Conservation (phyloP, 2,888 invertebrate genomes). For the Carabus problematicus region DNA sequence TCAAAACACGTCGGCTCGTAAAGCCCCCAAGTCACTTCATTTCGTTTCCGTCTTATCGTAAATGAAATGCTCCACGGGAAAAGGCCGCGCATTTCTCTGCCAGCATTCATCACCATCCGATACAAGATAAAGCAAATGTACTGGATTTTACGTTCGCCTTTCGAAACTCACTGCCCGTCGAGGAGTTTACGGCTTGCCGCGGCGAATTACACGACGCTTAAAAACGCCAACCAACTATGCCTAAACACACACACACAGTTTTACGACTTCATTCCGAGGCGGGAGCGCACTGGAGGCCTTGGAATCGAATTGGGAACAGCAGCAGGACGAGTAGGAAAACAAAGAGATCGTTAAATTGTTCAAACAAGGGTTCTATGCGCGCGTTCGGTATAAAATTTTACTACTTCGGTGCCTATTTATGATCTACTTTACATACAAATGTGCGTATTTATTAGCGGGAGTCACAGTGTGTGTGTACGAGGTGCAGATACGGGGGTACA, state of each 20-base stretch:
- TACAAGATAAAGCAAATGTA: slow-evolving; percentile 18
- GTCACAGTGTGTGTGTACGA: slow-evolving; percentile 13
- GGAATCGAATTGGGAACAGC: slow-evolving; percentile 3
- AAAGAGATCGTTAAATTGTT: slow-evolving; percentile 26
- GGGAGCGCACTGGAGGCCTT: background rate
- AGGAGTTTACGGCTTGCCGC: too few species aligned
- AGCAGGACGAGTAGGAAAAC: background rate
- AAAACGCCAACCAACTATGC: slow-evolving; percentile 13
- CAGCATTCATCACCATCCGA: slow-evolving; percentile 1
- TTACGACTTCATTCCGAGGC: slow-evolving; percentile 22
- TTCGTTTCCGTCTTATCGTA: background rate
- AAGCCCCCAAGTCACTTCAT: too few species aligned
- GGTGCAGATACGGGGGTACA: background rate
- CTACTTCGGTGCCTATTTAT: slow-evolving; percentile 23
- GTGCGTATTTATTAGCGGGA: slow-evolving; percentile 17
- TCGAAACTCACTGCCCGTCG: background rate
- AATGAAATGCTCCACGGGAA: slow-evolving; percentile 5
- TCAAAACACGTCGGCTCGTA: too few species aligned
- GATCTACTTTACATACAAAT: slow-evolving; percentile 30
- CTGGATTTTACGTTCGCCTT: slow-evolving; percentile 1
- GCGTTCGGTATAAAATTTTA: slow-evolving; percentile 23
- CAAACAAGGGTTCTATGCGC: background rate
- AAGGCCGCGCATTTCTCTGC: background rate
- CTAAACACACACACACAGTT: slow-evolving; percentile 7
- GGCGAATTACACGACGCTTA: slow-evolving; percentile 11